Base-by-base conservation (phyloP, 2,113 vertebrate genomes). In the Theropithecus gelada region DNA sequence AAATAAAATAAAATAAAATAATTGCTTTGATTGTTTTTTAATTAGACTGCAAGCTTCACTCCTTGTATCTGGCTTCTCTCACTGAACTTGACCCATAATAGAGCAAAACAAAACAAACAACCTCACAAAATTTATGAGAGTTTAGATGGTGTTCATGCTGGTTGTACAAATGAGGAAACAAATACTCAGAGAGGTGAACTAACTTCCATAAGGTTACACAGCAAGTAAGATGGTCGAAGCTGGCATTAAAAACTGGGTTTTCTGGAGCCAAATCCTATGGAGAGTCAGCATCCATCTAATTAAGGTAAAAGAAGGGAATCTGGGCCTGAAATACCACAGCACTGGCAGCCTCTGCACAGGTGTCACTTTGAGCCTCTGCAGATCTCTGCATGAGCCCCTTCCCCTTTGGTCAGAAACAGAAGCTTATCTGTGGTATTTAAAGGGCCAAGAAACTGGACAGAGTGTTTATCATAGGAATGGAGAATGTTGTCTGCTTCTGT, bases 341-440 rank as follows among this genome's bases (percentile, higher is more conserved):
- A 52, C 73, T 92, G 95, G 93, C 96, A 92, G 87, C 61, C 64
- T 50, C 50, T 76, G 50, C 35, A 30, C 91, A 96, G 96, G 96
- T 97, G 97, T 97, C 97, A 96, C 52, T 95, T 94, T 98, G 97
- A 97, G 95, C 64, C 83, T 98, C 87, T 12, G 0, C 96, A 97
- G 98, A 92, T 23, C 95, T 73, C 93, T 13, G n/a, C 23, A 0
- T 7, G 40, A 93, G 45, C 88, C 93, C 82, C 66, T 81, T 91
- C 43, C 59, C 93, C 4, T 1, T 76, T 27, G 61, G 96, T 96
- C 93, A 97, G 93, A 96, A 96, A 93, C 92, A 22, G 17, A 94
- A 85, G 93, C 95, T 98, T 98, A 98, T 98, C 98, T 97, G 38
- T 94, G 97, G 96, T 95, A 97, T 98, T 98, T 84, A 95, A 89